Base-by-base conservation (phyloP, 2,888 invertebrate species). In the Tyria jacobaeae region DNA sequence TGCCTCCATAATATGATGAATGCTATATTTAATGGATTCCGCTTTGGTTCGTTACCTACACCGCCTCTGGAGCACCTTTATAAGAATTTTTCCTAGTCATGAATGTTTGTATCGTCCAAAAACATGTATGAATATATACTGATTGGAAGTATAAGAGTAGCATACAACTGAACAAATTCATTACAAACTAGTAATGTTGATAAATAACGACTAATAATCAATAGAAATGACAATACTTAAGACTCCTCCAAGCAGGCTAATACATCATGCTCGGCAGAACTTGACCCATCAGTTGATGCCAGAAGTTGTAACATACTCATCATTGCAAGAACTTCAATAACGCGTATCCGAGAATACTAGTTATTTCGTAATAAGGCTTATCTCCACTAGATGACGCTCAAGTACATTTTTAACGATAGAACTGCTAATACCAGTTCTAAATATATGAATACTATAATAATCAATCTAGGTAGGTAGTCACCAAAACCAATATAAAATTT, bases 1-100 rank as follows among this genome's bases (percentile, higher is more conserved):
- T 14, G 14, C 15, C 3, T 51, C 21, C 15, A 34, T 7, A 14
- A 21, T 34, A 24, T 57, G 71, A 70, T 62, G 58, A 63, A 65
- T 60, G 65, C 65, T 68, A 73, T 57, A 62, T 67, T 24, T 71
- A 73, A 71, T 75, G 62, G 64, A 55, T 63, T 71, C 59, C 21
- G 64, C 47, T 57, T 63, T 44, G 64, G 69, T 67, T 75, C 75
- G 69, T 71, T 75, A 75, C 51, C 12, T 47, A 21, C 27, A 35
- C 50, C 27, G 39, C 52, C 24, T 48, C 52, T 64, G 41, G 44
- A 48, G 50, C 48, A 49, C 39, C 52, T 34, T 21, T 34, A 50
- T 21, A 44, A 44, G 17, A 10, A 34, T 50, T 49, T 34, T 35
- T 35, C 51, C 14, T 7, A 14, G 21, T 2, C 17, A 21, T 14